Evolutionary conservation across 1,140 invertebrate species (phyloP).

Genomic region (Drosophila watanabei): DNA sequence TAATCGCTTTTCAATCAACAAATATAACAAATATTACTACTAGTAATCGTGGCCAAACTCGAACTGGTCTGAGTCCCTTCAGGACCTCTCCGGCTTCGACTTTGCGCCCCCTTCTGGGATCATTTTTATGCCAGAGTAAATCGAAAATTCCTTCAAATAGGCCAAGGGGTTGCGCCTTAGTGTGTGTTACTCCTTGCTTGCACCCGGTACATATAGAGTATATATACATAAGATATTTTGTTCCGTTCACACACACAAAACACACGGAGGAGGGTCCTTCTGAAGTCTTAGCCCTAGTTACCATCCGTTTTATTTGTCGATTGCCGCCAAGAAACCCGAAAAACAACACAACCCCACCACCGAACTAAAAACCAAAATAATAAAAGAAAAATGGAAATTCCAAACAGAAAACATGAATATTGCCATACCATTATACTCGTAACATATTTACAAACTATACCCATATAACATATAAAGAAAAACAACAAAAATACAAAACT

Average conservation of each 20-base stretch:
- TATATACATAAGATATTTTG: constrained; percentile 21
- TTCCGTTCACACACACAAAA: constrained; percentile 23
- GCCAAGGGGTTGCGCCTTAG: constrained; percentile 20
- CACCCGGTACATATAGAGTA: constrained; percentile 16
- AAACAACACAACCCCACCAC: constrained; percentile 26
- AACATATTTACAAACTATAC: constrained; percentile 44
- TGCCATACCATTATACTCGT: constrained; percentile 33
- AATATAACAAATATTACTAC: neutral
- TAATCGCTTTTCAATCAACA: constrained; percentile 47
- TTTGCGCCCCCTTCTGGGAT: constrained; percentile 35
- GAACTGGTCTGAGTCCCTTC: constrained; percentile 1
- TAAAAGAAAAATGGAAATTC: constrained; percentile 6
- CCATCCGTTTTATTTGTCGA: constrained; percentile 39
- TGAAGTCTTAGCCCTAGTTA: constrained; percentile 46
- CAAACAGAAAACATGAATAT: constrained; percentile 25
- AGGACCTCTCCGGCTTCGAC: neutral
- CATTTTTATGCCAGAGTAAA: constrained; percentile 15
- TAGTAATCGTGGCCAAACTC: constrained; percentile 1
- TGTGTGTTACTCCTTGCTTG: constrained; percentile 32
- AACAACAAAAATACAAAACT: constrained; percentile 58
- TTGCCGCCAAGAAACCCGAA: constrained; percentile 41
- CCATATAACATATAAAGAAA: constrained; percentile 28
- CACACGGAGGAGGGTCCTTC: constrained; percentile 24
- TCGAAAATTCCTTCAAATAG: constrained; percentile 8
- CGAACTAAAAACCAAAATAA: constrained; percentile 13